These are phyloP conservation scores for Eueides isabella DNA, from an alignment of 1,140 invertebrate species.

Conservation along the genomic window DNA sequence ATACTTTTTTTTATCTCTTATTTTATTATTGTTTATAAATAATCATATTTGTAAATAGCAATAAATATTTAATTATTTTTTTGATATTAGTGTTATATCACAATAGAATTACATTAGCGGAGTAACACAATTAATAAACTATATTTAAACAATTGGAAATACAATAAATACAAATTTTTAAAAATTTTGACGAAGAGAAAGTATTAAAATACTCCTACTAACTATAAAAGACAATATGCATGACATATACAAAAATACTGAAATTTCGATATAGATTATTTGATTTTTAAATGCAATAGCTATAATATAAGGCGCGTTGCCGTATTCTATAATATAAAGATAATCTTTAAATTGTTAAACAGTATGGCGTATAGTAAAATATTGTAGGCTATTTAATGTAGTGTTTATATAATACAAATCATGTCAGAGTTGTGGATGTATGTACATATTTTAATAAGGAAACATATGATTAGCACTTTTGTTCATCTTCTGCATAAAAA, in stretches of 20 bases:
- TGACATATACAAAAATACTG: no score
- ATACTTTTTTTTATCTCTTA: not conserved
- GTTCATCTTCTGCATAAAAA: not conserved
- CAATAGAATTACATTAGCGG: not conserved
- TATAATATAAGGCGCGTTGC: no score
- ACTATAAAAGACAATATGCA: no score
- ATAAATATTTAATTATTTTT: constrained; percentile 8
- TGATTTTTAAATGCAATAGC: no score
- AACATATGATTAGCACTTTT: accelerated
- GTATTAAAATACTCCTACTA: no score
- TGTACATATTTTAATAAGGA: constrained; percentile 1
- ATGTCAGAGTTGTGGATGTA: not conserved
- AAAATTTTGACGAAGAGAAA: no score
- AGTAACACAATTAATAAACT: no score
- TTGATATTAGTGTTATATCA: constrained; percentile 23
- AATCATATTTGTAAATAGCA: not conserved
- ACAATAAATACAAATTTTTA: no score
- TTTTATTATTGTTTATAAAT: no score
- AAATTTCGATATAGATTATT: no score
- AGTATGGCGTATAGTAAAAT: constrained; percentile 4
- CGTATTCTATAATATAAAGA: not conserved
- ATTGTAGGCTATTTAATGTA: not conserved
- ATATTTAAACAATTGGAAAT: no score
- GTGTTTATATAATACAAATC: constrained; percentile 9
- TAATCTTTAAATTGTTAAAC: not conserved